These are phyloP conservation scores for Polypterus bichir DNA, from an alignment of 2,113 vertebrate genomes.

Conservation along the genomic window DNA sequence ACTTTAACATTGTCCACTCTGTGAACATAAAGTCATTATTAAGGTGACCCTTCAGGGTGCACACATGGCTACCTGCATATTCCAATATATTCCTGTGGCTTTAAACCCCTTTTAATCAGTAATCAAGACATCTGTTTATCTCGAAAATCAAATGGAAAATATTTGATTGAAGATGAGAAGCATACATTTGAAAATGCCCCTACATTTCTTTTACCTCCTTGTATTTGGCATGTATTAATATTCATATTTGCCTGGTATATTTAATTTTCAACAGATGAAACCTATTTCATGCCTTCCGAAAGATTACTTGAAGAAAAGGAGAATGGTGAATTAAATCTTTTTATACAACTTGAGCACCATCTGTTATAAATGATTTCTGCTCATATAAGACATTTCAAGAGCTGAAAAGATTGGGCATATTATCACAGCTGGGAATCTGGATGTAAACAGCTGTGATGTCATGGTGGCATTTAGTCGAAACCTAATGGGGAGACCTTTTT, in stretches of 20 bases:
- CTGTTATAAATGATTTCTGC: slow-evolving; percentile 16
- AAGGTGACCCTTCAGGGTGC: too few species aligned
- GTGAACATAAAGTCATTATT: too few species aligned
- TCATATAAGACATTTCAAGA: slow-evolving; percentile 5
- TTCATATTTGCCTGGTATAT: slow-evolving; percentile 12
- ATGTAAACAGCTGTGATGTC: slow-evolving; percentile 12
- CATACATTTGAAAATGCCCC: background rate
- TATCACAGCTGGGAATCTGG: slow-evolving; percentile 3
- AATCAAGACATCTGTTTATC: background rate
- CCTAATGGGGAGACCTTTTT: slow-evolving; percentile 9
- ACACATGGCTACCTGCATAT: too few species aligned
- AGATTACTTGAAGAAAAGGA: slow-evolving; percentile 15
- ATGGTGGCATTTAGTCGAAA: slow-evolving; percentile 5
- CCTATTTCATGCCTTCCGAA: slow-evolving; percentile 21
- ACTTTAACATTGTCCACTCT: too few species aligned
- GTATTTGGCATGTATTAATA: slow-evolving; percentile 7
- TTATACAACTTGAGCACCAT: slow-evolving; percentile 7
- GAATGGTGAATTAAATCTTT: slow-evolving; percentile 6
- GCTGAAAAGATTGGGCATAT: slow-evolving; percentile 7
- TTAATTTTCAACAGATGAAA: slow-evolving; percentile 18
- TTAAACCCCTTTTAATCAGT: background rate
- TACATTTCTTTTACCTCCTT: slow-evolving; percentile 1
- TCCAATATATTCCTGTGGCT: background rate
- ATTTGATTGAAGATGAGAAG: background rate
- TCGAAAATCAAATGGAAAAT: background rate